phyloP scores from a whole-genome alignment of 2,797 vertebrate species.

The Labroides dimidiatus region DNA sequence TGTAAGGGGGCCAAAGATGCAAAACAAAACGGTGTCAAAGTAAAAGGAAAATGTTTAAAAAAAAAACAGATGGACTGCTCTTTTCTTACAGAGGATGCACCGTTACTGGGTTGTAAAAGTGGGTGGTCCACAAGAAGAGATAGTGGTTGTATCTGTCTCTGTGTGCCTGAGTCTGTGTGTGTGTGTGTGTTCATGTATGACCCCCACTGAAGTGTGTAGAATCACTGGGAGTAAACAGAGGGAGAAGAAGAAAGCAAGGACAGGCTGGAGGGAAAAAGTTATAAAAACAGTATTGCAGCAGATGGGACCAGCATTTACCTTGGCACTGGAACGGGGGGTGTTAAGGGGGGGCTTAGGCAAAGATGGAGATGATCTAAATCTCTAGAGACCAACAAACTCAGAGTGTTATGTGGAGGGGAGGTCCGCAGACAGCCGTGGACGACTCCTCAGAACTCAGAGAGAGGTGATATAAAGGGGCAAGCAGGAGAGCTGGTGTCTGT shows the following conservation, averaged over 20 bases:
- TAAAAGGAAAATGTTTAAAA: slow-evolving; percentile 49
- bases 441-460: no score
- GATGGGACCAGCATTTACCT: slow-evolving; percentile 76
- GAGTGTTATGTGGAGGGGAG: slow-evolving; percentile 19
- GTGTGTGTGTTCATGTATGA: slow-evolving; percentile 45
- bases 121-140: slow-evolving; percentile 55
- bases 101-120: slow-evolving; percentile 44
- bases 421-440: slow-evolving; percentile 53
- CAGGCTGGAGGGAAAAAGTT: slow-evolving; percentile 61
- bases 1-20: neutral
- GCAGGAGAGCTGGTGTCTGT: no score
- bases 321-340: slow-evolving; percentile 51
- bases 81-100: slow-evolving; percentile 44
- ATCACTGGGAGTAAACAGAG: slow-evolving; percentile 57
- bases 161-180: slow-evolving; percentile 35
- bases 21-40: slow-evolving; percentile 38
- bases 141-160: slow-evolving; percentile 40
- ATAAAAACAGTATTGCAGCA: slow-evolving; percentile 82
- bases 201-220: slow-evolving; percentile 62
- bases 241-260: slow-evolving; percentile 7
- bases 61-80: slow-evolving; percentile 39
- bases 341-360: slow-evolving; percentile 50
- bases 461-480: no score
- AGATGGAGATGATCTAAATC: slow-evolving; percentile 76
- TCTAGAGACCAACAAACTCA: slow-evolving; percentile 48